Conservation (phyloP, 2,113 vertebrate genomes). For the Dipodomys spectabilis region DNA sequence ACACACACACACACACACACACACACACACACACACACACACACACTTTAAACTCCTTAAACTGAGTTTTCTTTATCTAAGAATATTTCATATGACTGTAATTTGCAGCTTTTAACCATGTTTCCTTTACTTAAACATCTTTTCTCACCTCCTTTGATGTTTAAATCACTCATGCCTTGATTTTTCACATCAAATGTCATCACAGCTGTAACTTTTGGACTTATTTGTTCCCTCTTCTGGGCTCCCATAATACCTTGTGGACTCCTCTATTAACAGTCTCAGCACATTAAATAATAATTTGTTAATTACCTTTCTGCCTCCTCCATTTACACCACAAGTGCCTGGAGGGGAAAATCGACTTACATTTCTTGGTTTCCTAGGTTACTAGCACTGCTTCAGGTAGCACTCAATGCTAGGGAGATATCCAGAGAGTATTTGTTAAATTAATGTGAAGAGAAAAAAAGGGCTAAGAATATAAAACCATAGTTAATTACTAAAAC, state of each 20-base stretch:
- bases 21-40: neutral
- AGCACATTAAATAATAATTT: conserved; percentile 26
- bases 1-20: neutral
- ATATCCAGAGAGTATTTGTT: neutral
- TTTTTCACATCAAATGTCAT: conserved; percentile 8
- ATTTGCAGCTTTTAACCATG: neutral
- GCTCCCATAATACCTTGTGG: neutral
- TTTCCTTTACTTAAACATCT: conserved; percentile 24
- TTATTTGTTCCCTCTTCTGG: neutral
- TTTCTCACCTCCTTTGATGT: neutral
- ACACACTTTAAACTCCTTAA: neutral
- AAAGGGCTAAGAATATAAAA: neutral
- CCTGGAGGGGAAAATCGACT: conserved; percentile 4
- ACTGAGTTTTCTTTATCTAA: neutral
- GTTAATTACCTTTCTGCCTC: neutral
- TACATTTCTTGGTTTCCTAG: neutral
- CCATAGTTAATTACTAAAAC: conserved; percentile 6
- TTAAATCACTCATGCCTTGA: neutral
- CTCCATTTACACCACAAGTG: neutral
- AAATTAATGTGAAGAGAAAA: neutral
- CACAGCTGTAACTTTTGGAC: neutral
- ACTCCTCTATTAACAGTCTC: neutral
- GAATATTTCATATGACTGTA: neutral
- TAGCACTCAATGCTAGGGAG: neutral
- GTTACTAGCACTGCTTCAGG: neutral